Percentiles rank a stretch among this genome's conserved stretches.
Conservation (phyloP, 2,113 vertebrate species). For the Callopanchax toddi region DNA sequence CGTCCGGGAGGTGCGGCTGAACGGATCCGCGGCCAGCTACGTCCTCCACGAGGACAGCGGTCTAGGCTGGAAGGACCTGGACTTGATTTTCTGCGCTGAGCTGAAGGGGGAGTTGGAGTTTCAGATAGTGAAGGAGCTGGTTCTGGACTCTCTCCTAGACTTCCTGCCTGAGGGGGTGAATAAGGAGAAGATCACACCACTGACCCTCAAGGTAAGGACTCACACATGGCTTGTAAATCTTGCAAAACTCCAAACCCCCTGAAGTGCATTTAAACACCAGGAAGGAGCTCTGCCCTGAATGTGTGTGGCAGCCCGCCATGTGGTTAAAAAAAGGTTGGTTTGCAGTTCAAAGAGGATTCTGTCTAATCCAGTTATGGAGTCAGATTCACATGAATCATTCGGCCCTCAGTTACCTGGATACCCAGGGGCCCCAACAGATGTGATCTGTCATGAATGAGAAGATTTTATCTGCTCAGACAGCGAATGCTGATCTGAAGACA, state of each 20-base stretch:
- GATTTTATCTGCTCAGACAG: conserved; percentile 18
- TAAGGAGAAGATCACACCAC: conserved; percentile 95
- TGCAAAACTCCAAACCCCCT: too few relatives aligned
- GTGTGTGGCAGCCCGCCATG: conserved; percentile 26
- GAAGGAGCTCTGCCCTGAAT: neutral
- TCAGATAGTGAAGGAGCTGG: conserved; percentile 94
- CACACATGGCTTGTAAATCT: too few relatives aligned
- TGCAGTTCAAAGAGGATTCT: conserved; percentile 75
- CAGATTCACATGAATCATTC: conserved; percentile 63
- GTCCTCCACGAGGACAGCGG: conserved; percentile 97
- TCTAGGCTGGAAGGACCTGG: conserved; percentile 97
- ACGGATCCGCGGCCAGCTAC: conserved; percentile 96
- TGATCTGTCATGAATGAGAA: conserved; percentile 31
- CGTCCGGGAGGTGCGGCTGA: conserved; percentile 93
- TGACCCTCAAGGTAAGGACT: conserved; percentile 91
- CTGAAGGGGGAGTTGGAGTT: conserved; percentile 93
- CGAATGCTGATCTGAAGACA: neutral
- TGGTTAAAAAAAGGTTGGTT: conserved; percentile 64
- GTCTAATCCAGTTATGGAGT: conserved; percentile 75
- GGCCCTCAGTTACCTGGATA: conserved; percentile 57
- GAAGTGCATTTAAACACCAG: neutral
- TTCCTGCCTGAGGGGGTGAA: conserved; percentile 98
- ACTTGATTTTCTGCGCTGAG: conserved; percentile 96
- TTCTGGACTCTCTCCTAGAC: conserved; percentile 95
- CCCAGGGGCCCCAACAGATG: conserved; percentile 41